Evolutionary conservation across 2,113 vertebrate species (phyloP).

Genomic region (Megalops atlanticus): DNA sequence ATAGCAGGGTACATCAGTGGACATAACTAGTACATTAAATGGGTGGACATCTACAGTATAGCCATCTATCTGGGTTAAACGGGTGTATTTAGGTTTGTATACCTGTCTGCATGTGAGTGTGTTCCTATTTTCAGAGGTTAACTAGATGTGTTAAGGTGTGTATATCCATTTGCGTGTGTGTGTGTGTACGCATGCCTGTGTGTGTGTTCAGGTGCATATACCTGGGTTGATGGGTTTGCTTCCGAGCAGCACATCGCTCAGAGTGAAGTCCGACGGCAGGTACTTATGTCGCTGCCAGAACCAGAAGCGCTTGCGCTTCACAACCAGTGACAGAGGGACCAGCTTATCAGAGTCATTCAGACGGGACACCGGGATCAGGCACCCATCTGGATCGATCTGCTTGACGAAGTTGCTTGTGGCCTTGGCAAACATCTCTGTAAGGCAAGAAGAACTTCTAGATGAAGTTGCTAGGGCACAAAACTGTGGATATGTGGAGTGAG

Average conservation of each 20-base stretch:
- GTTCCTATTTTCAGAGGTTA: neutral
- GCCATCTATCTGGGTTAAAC: too few species aligned
- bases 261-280: slow-evolving; percentile 75
- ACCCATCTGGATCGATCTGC: slow-evolving; percentile 79
- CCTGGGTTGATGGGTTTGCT: slow-evolving; percentile 77
- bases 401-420: slow-evolving; percentile 86
- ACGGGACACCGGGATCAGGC: slow-evolving; percentile 79
- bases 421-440: slow-evolving; percentile 83
- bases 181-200: too few species aligned
- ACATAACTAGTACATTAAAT: too few species aligned
- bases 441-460: too few species aligned
- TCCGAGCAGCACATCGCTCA: slow-evolving; percentile 81
- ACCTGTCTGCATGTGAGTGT: neutral
- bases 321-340: slow-evolving; percentile 77
- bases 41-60: too few species aligned
- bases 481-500: too few species aligned
- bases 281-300: slow-evolving; percentile 89
- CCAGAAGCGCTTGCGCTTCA: slow-evolving; percentile 82
- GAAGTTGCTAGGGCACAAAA: too few species aligned
- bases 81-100: neutral
- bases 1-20: too few species aligned
- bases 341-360: slow-evolving; percentile 81
- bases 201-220: slow-evolving; percentile 50
- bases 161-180: too few species aligned
- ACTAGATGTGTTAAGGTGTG: neutral